Evolutionary conservation across 2,113 vertebrate genomes (phyloP).

Genomic region (Amazona guildingii): DNA sequence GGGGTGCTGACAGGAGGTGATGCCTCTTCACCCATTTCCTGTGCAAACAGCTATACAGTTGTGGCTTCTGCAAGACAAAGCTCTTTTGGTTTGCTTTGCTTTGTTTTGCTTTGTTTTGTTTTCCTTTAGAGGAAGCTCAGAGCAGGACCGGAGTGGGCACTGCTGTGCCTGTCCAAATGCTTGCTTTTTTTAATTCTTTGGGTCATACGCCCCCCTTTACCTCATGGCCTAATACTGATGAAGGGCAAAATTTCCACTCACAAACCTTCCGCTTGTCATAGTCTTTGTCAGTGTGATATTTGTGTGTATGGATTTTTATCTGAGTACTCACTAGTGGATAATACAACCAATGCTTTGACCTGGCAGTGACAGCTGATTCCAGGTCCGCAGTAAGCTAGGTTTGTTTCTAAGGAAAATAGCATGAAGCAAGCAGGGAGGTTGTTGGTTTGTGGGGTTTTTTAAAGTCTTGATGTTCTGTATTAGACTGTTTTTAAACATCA

Average conservation of each 20-base stretch:
- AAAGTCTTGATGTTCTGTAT: constrained; percentile 13
- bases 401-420: background rate
- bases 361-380: background rate
- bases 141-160: background rate
- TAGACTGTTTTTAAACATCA: constrained; percentile 52
- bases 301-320: background rate
- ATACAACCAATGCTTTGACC: background rate
- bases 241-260: background rate
- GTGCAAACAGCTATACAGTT: background rate
- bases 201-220: background rate
- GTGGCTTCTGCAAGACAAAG: background rate
- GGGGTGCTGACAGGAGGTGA: background rate
- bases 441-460: background rate
- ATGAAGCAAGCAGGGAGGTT: background rate
- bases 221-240: background rate
- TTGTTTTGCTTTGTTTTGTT: background rate
- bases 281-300: background rate
- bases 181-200: background rate
- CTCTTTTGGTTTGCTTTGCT: background rate
- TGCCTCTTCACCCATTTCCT: background rate
- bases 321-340: background rate
- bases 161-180: background rate
- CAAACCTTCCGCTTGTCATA: background rate
- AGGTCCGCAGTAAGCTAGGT: background rate
- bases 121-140: background rate